Conservation (phyloP, 2,113 vertebrate genomes). For the Ariopsis seemanni region DNA sequence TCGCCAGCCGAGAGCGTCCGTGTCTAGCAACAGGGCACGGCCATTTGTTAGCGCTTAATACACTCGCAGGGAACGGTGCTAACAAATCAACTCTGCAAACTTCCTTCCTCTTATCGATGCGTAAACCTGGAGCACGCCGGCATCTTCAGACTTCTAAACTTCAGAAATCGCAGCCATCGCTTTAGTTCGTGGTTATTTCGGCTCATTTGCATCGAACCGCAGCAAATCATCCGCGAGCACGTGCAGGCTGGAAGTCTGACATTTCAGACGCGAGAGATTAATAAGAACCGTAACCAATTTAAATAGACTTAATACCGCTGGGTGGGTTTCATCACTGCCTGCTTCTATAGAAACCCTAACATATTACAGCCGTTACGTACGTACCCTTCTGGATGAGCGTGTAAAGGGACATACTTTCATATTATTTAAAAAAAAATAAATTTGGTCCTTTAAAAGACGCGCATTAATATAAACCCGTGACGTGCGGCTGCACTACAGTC, state of each 20-base stretch:
- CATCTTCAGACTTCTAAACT: neutral
- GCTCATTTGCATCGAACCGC: neutral
- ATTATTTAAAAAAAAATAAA: too few species aligned
- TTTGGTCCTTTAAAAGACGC: too few species aligned
- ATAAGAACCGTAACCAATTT: neutral
- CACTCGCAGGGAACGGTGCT: slow-evolving; percentile 10
- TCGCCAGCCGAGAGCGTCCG: slow-evolving; percentile 45
- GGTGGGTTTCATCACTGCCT: neutral
- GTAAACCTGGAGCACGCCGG: neutral
- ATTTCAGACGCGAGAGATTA: neutral
- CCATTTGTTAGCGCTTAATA: slow-evolving; percentile 27
- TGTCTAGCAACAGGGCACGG: slow-evolving; percentile 47
- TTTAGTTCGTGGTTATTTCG: neutral
- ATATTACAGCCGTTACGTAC: neutral
- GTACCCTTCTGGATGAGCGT: too few species aligned
- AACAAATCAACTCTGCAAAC: slow-evolving; percentile 1
- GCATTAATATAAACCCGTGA: neutral
- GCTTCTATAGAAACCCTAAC: neutral
- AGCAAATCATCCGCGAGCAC: too few species aligned
- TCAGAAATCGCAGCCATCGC: neutral
- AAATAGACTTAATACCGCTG: neutral
- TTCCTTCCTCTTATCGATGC: neutral
- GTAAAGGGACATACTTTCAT: too few species aligned
- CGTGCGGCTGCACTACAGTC: neutral
- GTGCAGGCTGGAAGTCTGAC: too few species aligned